A percentile compares a stretch with the other conserved stretches of the same genome.
These are phyloP conservation scores for Brachionus paranguensis DNA, from an alignment of 1,140 invertebrate species.

Conservation along the genomic window DNA sequence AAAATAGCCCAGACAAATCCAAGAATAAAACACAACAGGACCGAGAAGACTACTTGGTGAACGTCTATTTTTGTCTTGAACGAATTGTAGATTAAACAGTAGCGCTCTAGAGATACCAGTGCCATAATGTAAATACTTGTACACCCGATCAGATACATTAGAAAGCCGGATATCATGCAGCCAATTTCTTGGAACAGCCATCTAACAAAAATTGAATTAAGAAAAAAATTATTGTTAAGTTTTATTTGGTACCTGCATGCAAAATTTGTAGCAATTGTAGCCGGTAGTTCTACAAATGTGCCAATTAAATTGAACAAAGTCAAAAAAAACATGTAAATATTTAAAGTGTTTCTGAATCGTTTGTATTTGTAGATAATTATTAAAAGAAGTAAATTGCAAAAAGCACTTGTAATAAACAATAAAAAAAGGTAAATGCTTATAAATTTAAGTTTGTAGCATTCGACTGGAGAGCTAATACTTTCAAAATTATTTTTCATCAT, in stretches of 20 bases:
- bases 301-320: conserved; percentile 22
- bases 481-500: background rate
- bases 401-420: background rate
- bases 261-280: background rate
- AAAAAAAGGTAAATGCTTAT: background rate
- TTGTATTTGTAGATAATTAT: background rate
- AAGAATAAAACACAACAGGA: background rate
- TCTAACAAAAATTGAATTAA: background rate
- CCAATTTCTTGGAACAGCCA: background rate
- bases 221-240: background rate
- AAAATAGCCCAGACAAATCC: background rate
- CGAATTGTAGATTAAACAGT: conserved; percentile 2
- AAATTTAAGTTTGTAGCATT: conserved; percentile 21
- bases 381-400: background rate
- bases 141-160: conserved; percentile 33
- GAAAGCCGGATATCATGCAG: background rate
- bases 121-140: conserved; percentile 36
- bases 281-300: background rate
- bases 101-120: background rate
- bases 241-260: conserved; percentile 2
- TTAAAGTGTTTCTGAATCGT: background rate
- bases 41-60: background rate
- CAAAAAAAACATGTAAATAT: background rate
- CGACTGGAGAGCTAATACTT: background rate
- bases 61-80: background rate